These are phyloP conservation scores for Zonitis immaculata DNA, from an alignment of 2,888 invertebrate genomes.

Conservation along the genomic window DNA sequence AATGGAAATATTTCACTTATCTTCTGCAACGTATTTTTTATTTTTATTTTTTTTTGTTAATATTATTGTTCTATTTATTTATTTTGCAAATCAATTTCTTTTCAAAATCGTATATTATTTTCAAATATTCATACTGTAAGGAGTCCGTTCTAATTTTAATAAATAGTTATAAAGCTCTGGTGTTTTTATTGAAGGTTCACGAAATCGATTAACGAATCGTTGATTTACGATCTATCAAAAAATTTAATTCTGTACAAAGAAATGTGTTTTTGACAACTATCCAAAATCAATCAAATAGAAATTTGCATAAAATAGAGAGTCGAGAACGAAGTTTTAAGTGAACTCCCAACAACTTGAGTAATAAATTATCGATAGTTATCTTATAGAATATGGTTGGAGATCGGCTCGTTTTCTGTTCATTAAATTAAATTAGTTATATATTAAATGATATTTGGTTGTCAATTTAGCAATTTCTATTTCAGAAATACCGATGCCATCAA, in stretches of 20 bases:
- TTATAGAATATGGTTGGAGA: conserved; percentile 28
- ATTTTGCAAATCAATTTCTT: too few species aligned
- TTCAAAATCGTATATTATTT: too few species aligned
- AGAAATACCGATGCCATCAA: conserved; percentile 88
- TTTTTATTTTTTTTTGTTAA: too few species aligned
- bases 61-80: too few species aligned
- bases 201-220: neutral
- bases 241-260: conserved; percentile 2
- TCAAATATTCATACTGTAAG: too few species aligned
- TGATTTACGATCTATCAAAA: conserved; percentile 1
- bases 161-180: neutral
- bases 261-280: conserved; percentile 16
- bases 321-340: conserved; percentile 16
- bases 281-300: conserved; percentile 17
- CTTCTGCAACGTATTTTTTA: too few species aligned
- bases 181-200: neutral
- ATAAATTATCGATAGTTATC: conserved; percentile 38
- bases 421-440: conserved; percentile 6
- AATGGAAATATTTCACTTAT: too few species aligned
- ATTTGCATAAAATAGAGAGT: conserved; percentile 16
- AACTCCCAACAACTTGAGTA: conserved; percentile 30
- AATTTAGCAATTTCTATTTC: too few species aligned
- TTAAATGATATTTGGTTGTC: too few species aligned
- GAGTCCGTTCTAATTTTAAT: neutral
- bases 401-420: conserved; percentile 6